Evolutionary conservation across 1,140 invertebrate species (phyloP).

Genomic region (Drosophila simulans): DNA sequence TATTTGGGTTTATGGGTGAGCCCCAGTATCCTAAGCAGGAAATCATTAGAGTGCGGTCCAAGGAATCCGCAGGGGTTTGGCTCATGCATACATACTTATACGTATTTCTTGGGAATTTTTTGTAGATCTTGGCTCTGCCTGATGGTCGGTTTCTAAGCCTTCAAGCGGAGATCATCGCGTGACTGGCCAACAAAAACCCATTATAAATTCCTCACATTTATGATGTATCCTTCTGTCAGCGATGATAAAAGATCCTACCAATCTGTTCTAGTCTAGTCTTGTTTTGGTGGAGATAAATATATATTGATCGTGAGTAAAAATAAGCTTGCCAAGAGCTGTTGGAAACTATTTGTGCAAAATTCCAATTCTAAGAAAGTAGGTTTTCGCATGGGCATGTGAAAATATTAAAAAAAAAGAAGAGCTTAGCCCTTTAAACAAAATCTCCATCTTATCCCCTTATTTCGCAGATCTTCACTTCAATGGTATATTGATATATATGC

Average conservation of each 20-base stretch:
- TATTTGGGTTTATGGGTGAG: slow-evolving; percentile 74
- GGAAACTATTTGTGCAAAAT: not conserved
- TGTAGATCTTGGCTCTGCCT: not conserved
- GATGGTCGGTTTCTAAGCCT: slow-evolving; percentile 12
- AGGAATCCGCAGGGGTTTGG: slow-evolving; percentile 45
- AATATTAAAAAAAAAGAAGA: not conserved
- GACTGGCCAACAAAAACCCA: not conserved
- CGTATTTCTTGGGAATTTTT: slow-evolving; percentile 28
- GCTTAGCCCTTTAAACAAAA: not conserved
- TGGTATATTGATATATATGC: slow-evolving; percentile 8
- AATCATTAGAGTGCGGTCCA: slow-evolving; percentile 58
- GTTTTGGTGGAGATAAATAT: too few species aligned
- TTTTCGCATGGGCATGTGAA: not conserved
- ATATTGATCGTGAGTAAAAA: too few species aligned
- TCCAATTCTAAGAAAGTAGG: not conserved
- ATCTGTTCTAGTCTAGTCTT: too few species aligned
- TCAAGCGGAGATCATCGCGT: slow-evolving; percentile 6
- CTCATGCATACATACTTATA: slow-evolving; percentile 6
- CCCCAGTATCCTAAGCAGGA: slow-evolving; percentile 47
- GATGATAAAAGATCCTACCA: too few species aligned
- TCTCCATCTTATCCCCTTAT: not conserved
- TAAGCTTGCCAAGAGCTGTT: too few species aligned
- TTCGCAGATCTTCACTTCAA: not conserved
- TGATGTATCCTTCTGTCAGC: not conserved
- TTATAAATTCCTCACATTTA: not conserved